Percentiles rank a stretch among this genome's conserved stretches.
Conservation (phyloP, 2,888 invertebrate species). For the Cataglyphis livida region DNA sequence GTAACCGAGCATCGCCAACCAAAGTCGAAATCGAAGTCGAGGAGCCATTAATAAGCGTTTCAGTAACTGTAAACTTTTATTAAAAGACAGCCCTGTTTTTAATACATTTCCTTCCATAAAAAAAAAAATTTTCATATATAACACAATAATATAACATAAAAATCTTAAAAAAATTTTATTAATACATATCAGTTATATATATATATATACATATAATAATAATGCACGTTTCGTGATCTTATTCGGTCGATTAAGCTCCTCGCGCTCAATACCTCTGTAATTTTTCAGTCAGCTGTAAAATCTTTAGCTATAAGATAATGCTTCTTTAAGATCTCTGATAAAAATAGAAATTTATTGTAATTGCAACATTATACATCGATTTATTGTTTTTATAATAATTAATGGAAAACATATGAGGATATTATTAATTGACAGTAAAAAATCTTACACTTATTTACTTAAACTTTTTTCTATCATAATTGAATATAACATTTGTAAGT, state of each 20-base stretch:
- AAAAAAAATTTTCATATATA: neutral
- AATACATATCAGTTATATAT: no score
- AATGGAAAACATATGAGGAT: neutral
- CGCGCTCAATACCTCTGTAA: constrained; percentile 9
- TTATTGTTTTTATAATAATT: constrained; percentile 7
- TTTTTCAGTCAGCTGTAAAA: constrained; percentile 19
- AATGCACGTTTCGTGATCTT: constrained; percentile 28
- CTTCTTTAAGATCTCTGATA: constrained; percentile 34
- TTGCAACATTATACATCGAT: neutral
- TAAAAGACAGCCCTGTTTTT: neutral
- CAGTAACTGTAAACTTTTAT: constrained; percentile 10
- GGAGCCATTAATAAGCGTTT: constrained; percentile 47
- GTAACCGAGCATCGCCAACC: constrained; percentile 54
- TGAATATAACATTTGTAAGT: neutral
- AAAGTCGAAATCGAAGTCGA: constrained; percentile 23
- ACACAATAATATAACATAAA: neutral
- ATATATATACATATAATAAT: no score
- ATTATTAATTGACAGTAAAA: neutral
- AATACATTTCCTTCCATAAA: neutral
- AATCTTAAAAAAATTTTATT: neutral
- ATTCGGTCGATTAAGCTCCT: constrained; percentile 23
- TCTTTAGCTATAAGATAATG: neutral
- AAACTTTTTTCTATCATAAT: neutral
- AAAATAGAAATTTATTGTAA: constrained; percentile 22
- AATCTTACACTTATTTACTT: neutral